Percentiles rank a stretch among this genome's conserved stretches.
Conservation (phyloP, 2,113 vertebrate species). For the Corythaeola cristata region DNA sequence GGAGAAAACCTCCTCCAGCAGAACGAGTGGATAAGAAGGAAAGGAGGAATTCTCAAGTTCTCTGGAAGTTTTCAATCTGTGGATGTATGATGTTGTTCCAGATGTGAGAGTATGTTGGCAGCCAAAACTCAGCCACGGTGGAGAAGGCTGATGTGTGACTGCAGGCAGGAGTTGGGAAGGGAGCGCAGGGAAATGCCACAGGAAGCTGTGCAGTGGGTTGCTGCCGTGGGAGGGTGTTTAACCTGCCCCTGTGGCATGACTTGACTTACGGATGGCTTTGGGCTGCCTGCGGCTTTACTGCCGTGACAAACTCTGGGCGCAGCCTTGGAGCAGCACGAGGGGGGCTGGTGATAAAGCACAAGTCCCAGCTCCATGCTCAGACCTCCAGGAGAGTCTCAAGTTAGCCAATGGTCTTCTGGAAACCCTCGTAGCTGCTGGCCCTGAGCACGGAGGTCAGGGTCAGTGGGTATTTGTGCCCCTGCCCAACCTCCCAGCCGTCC, state of each 20-base stretch:
- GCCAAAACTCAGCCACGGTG: not conserved
- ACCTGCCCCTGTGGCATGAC: not conserved
- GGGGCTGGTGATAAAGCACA: not conserved
- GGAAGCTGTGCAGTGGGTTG: not conserved
- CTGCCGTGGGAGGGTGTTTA: not conserved
- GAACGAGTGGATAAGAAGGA: not conserved
- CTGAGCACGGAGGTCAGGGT: rapidly evolving
- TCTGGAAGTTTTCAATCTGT: not conserved
- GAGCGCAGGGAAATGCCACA: rapidly evolving
- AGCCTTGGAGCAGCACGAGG: not conserved
- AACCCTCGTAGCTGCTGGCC: not conserved
- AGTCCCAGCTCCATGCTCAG: not conserved
- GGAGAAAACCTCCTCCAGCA: not conserved
- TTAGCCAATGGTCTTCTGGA: not conserved
- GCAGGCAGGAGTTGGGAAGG: not conserved
- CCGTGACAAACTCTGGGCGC: not conserved
- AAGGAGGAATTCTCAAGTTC: not conserved
- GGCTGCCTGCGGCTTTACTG: not conserved
- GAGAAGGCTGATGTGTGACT: not conserved
- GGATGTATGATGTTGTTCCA: not conserved
- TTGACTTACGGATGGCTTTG: not conserved
- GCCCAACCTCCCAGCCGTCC: not conserved
- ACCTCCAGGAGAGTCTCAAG: not conserved
- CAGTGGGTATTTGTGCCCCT: not conserved
- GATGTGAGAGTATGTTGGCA: rapidly evolving